These are phyloP conservation scores for Bombus waltoni DNA, from an alignment of 1,140 invertebrate species.

Conservation along the genomic window DNA sequence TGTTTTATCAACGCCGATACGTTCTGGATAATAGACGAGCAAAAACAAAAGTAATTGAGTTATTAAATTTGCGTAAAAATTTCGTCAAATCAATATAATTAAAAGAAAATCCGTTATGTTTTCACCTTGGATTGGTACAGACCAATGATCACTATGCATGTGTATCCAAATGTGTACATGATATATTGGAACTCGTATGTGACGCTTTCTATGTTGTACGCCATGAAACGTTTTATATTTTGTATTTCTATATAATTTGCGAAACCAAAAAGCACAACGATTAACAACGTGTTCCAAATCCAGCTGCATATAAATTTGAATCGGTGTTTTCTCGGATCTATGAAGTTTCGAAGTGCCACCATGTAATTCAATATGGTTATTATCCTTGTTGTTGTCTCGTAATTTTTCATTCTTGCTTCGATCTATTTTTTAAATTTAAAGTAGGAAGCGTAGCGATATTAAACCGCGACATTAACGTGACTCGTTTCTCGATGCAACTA, in stretches of 20 bases:
- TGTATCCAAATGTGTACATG: neutral
- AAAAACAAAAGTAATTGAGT: neutral
- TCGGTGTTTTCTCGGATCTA: neutral
- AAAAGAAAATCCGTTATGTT: neutral
- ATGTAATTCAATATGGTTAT: neutral
- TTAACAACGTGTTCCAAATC: neutral
- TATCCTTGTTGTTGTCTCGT: neutral
- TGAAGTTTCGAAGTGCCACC: neutral
- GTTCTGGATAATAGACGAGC: neutral
- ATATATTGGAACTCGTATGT: neutral
- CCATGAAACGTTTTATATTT: neutral
- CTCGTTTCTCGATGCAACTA: neutral
- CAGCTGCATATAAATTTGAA: neutral
- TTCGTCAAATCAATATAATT: neutral
- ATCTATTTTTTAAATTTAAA: neutral
- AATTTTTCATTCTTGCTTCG: neutral
- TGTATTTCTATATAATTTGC: rapidly evolving
- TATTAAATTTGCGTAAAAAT: too few species aligned
- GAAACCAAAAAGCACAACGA: too few species aligned
- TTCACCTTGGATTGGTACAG: slow-evolving; percentile 47
- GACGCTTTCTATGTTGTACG: neutral
- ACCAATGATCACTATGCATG: neutral
- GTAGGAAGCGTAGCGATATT: neutral
- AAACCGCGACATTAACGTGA: neutral
- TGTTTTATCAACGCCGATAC: neutral